Evolutionary conservation across 2,888 invertebrate species (phyloP), one percentile per base, ranked within the genome.

Genomic region (Drosophila pseudotakahashii): DNA sequence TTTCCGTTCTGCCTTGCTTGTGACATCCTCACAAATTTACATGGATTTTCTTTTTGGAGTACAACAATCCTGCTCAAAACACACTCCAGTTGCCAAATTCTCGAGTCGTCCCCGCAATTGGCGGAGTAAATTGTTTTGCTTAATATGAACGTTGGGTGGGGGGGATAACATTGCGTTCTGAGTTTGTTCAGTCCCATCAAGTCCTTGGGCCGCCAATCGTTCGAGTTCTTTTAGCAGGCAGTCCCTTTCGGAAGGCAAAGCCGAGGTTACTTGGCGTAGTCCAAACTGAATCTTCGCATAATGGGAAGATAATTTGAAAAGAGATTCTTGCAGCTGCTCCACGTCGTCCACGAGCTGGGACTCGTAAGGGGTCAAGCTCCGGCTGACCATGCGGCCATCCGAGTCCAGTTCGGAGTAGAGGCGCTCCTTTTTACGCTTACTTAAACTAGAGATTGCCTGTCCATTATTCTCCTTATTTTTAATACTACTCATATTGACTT

Each of bases 201-300:
- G 48, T 36, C 76, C 80, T 41, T 76, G 60, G 16, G 79, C 75
- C 0, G 78, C 79, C 3, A 88, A 47, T 2, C 69, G 54, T 26
- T 89, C 84, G n/a, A 91, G 74, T 7, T 91, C 90, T 0, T 55
- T 39, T 0, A 91, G 59, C 9, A 91, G 51, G 9, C 39, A 41
- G 0, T 74, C 19, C 0, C 81, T 83, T 54, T 90, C 87, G 2
- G 39, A 42, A 0, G 79, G 78, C 3, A 78, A 45, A 0, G 90
- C 81, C 0, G 63, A 61, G 2, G 88, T 53, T 5, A 90, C 78
- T 51, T 91, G 91, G 0, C 89, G 78, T 42, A 91, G 39, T 1
- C 90, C 83, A 39, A 91, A 90, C 58, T 91, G 91, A 14, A 91
- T 73, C 7, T 87, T 88, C 1, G 90, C 90, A 69, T 88, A 83